Conservation (phyloP, 2,888 invertebrate genomes). For the Dryobota labecula region DNA sequence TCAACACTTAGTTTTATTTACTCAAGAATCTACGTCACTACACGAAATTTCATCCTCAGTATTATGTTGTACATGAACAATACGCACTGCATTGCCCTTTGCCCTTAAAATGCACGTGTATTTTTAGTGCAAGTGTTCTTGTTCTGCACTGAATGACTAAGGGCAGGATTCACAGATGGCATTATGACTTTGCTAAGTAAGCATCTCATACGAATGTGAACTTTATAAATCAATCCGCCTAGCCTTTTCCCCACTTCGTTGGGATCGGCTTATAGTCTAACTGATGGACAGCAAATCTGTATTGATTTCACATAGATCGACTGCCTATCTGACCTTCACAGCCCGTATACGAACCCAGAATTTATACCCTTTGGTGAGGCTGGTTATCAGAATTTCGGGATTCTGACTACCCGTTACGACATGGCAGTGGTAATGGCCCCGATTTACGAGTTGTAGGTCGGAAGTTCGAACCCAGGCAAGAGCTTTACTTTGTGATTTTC, state of each 20-base stretch:
- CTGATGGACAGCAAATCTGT: background rate
- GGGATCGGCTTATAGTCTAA: background rate
- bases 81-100: background rate
- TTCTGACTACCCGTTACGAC: background rate
- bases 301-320: background rate
- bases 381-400: background rate
- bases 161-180: too few relatives aligned
- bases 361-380: background rate
- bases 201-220: too few relatives aligned
- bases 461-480: too few relatives aligned
- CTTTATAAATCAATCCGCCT: too few relatives aligned
- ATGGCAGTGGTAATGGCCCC: too few relatives aligned
- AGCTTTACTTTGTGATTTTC: too few relatives aligned
- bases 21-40: background rate
- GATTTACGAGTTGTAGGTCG: too few relatives aligned
- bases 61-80: background rate
- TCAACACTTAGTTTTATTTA: background rate
- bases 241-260: background rate
- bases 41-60: background rate
- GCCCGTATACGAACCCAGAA: background rate
- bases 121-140: constrained; percentile 20
- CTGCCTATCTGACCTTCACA: background rate
- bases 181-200: too few relatives aligned
- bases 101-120: background rate
- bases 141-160: background rate